These are phyloP conservation scores for Pantala flavescens DNA, from an alignment of 1,140 invertebrate species.

Conservation along the genomic window DNA sequence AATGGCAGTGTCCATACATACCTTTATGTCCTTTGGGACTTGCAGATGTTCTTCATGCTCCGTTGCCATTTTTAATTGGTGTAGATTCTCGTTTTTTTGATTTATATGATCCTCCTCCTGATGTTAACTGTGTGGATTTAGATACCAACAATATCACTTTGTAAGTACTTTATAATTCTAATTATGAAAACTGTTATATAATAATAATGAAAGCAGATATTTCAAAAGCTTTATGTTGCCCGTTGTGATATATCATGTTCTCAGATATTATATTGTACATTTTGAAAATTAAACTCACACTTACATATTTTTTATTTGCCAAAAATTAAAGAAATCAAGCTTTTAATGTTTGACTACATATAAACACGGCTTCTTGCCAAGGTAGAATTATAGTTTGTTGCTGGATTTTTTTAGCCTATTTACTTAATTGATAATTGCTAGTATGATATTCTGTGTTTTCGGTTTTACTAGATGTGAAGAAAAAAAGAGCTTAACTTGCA, in stretches of 20 bases:
- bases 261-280: too few relatives aligned
- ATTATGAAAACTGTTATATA: slow-evolving; percentile 13
- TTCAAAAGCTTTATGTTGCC: too few relatives aligned
- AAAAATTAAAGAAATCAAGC: background rate
- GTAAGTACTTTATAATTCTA: slow-evolving; percentile 36
- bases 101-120: slow-evolving; percentile 87
- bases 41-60: slow-evolving; percentile 81
- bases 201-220: background rate
- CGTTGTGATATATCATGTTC: too few relatives aligned
- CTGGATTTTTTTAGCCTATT: too few relatives aligned
- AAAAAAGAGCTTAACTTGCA: slow-evolving; percentile 68
- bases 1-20: slow-evolving; percentile 99
- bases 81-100: slow-evolving; percentile 97
- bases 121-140: slow-evolving; percentile 96
- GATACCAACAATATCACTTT: slow-evolving; percentile 88
- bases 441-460: too few relatives aligned
- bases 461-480: slow-evolving; percentile 61
- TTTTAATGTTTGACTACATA: background rate
- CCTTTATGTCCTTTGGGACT: slow-evolving; percentile 90
- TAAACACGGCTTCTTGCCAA: background rate
- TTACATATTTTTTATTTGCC: background rate
- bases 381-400: slow-evolving; percentile 20
- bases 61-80: slow-evolving; percentile 93
- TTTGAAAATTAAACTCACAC: too few relatives aligned
- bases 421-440: too few relatives aligned